Evolutionary conservation across 2,888 invertebrate species (phyloP).

Genomic region (Meganola albula): DNA sequence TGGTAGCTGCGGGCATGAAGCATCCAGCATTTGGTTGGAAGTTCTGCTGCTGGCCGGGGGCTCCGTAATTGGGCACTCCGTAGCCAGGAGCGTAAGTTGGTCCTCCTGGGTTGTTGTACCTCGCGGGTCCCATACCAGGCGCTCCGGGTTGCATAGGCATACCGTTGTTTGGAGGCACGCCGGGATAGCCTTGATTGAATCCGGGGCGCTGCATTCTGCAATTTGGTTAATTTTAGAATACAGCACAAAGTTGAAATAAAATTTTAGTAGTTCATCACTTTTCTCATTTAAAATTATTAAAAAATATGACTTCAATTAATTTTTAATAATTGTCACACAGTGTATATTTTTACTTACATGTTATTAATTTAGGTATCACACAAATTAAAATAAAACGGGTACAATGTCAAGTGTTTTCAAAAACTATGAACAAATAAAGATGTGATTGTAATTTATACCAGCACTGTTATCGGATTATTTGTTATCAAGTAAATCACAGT

Average conservation of each 20-base stretch:
- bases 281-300: no score
- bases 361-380: no score
- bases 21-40: constrained; percentile 35
- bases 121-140: constrained; percentile 19
- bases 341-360: no score
- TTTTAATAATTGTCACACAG: no score
- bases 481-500: constrained; percentile 20
- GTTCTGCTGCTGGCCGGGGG: constrained; percentile 27
- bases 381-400: neutral
- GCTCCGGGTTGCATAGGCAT: constrained; percentile 29
- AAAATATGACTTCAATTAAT: no score
- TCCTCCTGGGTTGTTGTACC: constrained; percentile 23
- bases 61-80: constrained; percentile 28
- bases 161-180: constrained; percentile 23
- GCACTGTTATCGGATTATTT: constrained; percentile 34
- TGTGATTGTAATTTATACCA: constrained; percentile 32
- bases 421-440: constrained; percentile 14
- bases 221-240: constrained; percentile 8
- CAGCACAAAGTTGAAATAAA: no score
- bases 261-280: no score
- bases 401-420: constrained; percentile 10
- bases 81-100: constrained; percentile 37
- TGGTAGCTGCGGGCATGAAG: constrained; percentile 49
- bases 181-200: constrained; percentile 32
- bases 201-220: constrained; percentile 59